Percentiles rank a stretch among this genome's conserved stretches.
Conservation (phyloP, 1,140 invertebrate species). For the Penaeus japonicus region DNA sequence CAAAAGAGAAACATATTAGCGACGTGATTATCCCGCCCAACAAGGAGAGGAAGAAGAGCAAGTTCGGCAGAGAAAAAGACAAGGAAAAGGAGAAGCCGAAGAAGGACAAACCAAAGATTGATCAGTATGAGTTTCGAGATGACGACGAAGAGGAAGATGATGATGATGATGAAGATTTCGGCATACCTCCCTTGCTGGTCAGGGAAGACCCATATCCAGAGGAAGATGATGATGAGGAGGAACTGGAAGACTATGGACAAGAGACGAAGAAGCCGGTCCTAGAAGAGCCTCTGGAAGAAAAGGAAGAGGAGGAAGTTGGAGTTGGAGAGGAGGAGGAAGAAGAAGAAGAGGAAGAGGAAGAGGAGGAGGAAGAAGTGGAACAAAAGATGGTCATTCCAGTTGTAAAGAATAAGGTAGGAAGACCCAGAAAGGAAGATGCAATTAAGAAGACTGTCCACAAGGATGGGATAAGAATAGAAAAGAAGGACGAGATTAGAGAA, state of each 20-base stretch:
- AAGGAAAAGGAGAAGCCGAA: slow-evolving; percentile 44
- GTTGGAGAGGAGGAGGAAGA: slow-evolving; percentile 8
- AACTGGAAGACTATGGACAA: slow-evolving; percentile 1
- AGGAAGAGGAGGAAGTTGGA: neutral
- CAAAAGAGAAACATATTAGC: slow-evolving; percentile 48
- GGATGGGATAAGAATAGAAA: slow-evolving; percentile 16
- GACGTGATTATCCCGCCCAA: neutral
- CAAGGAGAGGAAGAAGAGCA: slow-evolving; percentile 40
- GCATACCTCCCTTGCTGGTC: slow-evolving; percentile 52
- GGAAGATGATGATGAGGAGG: slow-evolving; percentile 54
- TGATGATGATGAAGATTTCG: slow-evolving; percentile 58
- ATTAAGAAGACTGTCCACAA: neutral
- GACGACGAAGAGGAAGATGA: slow-evolving; percentile 52
- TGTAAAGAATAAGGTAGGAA: slow-evolving; percentile 27
- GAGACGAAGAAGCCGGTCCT: neutral
- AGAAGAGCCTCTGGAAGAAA: neutral
- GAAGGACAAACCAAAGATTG: slow-evolving; percentile 52
- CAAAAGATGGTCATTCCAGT: neutral
- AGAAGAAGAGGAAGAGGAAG: neutral
- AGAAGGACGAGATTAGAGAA: neutral
- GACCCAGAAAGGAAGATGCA: slow-evolving; percentile 40
- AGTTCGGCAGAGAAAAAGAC: slow-evolving; percentile 39
- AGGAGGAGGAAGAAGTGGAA: neutral
- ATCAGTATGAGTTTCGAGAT: slow-evolving; percentile 38
- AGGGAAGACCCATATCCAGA: slow-evolving; percentile 58